Percentiles rank a stretch among this genome's conserved stretches.
phyloP scores from a whole-genome alignment of 2,113 vertebrate species.

The Microtus montanus region DNA sequence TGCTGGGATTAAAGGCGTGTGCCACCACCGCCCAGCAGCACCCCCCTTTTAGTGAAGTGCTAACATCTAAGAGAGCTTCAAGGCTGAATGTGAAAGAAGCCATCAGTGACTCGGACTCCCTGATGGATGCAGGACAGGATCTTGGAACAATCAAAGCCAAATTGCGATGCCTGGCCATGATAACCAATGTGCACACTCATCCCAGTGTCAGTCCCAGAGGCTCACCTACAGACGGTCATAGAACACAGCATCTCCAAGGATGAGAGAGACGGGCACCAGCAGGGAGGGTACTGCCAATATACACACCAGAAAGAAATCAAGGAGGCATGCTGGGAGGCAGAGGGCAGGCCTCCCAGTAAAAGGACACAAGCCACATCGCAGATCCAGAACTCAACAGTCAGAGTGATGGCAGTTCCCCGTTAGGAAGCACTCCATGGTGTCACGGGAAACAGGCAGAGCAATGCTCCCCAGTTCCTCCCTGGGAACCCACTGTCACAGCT shows the following conservation, averaged over 20 bases:
- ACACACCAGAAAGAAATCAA: neutral
- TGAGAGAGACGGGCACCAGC: neutral
- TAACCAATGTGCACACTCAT: neutral
- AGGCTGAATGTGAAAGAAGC: neutral
- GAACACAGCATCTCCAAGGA: neutral
- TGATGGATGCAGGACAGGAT: neutral
- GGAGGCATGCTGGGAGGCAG: neutral
- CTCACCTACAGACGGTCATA: neutral
- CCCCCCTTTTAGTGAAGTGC: neutral
- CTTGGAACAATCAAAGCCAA: neutral
- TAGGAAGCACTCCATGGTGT: neutral
- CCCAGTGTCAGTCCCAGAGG: neutral
- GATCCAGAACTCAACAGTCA: neutral
- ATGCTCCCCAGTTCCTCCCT: neutral
- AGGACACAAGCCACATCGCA: neutral
- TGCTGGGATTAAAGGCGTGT: too few relatives aligned
- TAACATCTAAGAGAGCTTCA: neutral
- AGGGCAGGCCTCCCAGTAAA: neutral
- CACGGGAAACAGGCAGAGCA: rapidly evolving
- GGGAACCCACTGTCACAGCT: neutral
- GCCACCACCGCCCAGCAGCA: too few relatives aligned
- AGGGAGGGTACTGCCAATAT: neutral
- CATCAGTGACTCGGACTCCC: neutral
- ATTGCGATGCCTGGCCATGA: too few relatives aligned
- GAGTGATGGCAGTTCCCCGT: neutral